Evolutionary conservation across 1,140 invertebrate genomes (phyloP), one percentile per base, ranked within the genome.

Genomic region (Monomorium pharaonis): DNA sequence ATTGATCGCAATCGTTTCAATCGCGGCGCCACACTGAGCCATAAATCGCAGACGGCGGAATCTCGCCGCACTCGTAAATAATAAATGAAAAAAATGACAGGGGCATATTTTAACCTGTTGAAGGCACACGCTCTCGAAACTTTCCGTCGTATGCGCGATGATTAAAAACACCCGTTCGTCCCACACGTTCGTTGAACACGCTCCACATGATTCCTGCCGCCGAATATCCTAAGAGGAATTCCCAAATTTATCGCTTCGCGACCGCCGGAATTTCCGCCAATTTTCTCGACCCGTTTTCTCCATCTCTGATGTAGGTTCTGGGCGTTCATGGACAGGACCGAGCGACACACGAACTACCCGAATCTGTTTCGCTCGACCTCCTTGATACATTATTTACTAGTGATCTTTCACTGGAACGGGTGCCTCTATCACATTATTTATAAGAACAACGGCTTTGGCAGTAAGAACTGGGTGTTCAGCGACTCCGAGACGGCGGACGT

Each of bases 351-450:
- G 63, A 99, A 99, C 95, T 99, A 99, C 96, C 99, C 99, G 83
- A 99, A 99, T 96, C 96, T 99, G 94, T 99, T 99, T 96, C 97
- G 99, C 90, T 99, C 98, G 84, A 97, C 98, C 63, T 98, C 98
- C 92, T 96, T 99, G 91, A 98, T 99, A 94, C 98, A 99, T 96
- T 99, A 99, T 96, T 96, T 99, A 91, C 96, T 99, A 95, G 98
- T 99, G 95, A 99, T 99, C 95, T 99, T 99, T 96, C 99, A 99
- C 96, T 99, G 99, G 99, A 99, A 99, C 95, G 98, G 99, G 89
- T 99, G 99, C 96, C 96, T 99, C 93, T 99, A 98, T 96, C 98
- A 99, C 96, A 98, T 99, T 94, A 98, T 99, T 93, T 97, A 98
- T 96, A 98, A 98, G 95, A 98, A 98, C 95, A 97, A 98, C 95